Evolutionary conservation across 2,888 invertebrate species (phyloP).

Genomic region (Oscheius sp.): DNA sequence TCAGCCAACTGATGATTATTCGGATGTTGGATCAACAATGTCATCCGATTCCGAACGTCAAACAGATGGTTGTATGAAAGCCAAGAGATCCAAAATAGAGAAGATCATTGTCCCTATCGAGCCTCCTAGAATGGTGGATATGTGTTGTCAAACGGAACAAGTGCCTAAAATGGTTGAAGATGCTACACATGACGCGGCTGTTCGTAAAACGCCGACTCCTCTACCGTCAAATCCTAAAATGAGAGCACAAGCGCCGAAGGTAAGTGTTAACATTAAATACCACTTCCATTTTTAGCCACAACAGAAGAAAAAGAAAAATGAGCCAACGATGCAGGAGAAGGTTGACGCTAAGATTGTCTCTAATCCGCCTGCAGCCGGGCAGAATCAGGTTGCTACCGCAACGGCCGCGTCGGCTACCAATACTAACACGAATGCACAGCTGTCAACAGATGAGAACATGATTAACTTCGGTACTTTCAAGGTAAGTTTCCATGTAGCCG

Average conservation of each 20-base stretch:
- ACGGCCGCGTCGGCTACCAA: background rate
- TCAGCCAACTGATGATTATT: background rate
- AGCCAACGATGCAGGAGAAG: background rate
- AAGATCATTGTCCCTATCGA: background rate
- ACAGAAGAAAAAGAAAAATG: background rate
- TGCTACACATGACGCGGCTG: background rate
- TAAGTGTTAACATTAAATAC: too few relatives aligned
- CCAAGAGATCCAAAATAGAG: conserved; percentile 29
- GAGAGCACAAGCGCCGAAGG: too few relatives aligned
- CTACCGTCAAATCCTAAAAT: background rate
- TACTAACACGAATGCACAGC: background rate
- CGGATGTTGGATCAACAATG: background rate
- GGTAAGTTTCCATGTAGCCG: background rate
- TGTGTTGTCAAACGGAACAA: conserved; percentile 20
- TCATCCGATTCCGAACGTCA: conserved; percentile 34
- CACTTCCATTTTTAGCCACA: too few relatives aligned
- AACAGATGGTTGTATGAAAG: conserved; percentile 35
- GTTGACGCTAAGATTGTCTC: background rate
- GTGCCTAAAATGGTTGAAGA: background rate
- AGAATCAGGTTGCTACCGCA: background rate
- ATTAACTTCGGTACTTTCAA: conserved; percentile 3
- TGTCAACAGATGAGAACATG: background rate
- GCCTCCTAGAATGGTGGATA: conserved; percentile 12
- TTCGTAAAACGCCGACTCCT: too few relatives aligned
- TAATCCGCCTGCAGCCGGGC: background rate